These are phyloP conservation scores for Heteronetta atricapilla DNA, from an alignment of 2,113 vertebrate species.

Conservation along the genomic window DNA sequence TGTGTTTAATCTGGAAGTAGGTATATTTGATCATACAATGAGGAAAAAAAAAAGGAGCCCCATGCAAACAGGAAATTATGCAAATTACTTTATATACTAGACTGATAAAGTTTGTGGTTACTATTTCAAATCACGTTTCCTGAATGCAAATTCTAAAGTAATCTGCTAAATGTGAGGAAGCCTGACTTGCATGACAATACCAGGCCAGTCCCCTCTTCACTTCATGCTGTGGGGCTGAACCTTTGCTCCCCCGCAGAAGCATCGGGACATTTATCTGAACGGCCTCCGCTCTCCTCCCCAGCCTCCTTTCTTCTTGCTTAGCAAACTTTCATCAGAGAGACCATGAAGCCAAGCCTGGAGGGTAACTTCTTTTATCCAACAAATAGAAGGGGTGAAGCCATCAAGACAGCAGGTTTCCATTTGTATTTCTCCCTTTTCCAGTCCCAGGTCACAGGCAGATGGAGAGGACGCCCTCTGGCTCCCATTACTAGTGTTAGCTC, in stretches of 20 bases:
- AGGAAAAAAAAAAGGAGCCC: neutral
- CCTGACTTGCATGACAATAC: neutral
- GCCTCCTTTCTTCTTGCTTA: neutral
- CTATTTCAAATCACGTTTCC: neutral
- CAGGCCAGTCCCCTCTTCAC: neutral
- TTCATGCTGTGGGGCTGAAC: neutral
- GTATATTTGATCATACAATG: neutral
- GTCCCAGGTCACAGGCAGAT: neutral
- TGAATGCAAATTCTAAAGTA: conserved; percentile 1
- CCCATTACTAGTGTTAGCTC: no score
- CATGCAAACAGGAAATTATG: conserved; percentile 34
- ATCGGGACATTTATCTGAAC: fast-evolving
- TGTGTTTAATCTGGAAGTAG: neutral
- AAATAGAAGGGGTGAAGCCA: neutral
- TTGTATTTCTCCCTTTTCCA: neutral
- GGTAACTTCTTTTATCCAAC: neutral
- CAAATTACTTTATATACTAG: conserved; percentile 13
- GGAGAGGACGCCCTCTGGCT: neutral
- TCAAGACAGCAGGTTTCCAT: fast-evolving
- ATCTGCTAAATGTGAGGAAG: neutral
- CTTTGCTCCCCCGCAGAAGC: fast-evolving
- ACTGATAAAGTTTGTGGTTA: conserved; percentile 6
- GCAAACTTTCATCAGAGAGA: neutral
- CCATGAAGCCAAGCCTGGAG: neutral
- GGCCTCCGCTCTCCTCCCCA: fast-evolving